phyloP scores from a whole-genome alignment of 1,140 invertebrate species.

The Diploscapter pachys region DNA sequence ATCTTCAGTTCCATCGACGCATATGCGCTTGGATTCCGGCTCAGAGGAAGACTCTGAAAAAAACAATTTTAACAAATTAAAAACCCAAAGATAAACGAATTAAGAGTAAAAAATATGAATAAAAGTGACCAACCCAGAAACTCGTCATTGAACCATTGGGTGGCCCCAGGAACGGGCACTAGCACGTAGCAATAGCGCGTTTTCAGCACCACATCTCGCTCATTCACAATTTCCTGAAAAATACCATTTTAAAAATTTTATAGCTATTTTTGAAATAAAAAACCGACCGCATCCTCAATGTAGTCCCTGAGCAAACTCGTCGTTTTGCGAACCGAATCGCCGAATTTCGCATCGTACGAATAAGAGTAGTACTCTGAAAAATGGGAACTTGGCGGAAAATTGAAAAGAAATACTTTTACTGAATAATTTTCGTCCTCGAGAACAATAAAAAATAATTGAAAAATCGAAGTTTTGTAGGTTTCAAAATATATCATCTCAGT shows the following conservation, averaged over 20 bases:
- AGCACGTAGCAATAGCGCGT: background rate
- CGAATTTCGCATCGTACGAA: background rate
- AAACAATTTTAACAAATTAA: too few species aligned
- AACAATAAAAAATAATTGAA: too few species aligned
- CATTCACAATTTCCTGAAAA: background rate
- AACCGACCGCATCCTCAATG: background rate
- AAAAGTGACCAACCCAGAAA: background rate
- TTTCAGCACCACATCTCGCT: background rate
- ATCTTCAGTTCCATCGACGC: background rate
- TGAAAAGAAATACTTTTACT: too few species aligned
- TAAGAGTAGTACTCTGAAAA: background rate
- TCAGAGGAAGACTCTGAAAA: too few species aligned
- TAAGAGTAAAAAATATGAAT: background rate
- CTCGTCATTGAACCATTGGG: conserved; percentile 8
- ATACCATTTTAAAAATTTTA: background rate
- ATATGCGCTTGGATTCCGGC: background rate
- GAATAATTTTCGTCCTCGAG: too few species aligned
- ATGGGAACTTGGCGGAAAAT: background rate
- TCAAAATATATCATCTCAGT: background rate
- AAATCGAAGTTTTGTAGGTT: too few species aligned
- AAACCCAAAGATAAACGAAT: background rate
- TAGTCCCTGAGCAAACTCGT: background rate
- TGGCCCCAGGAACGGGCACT: conserved; percentile 1
- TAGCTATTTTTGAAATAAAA: background rate
- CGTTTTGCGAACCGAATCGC: background rate